Percentiles rank a stretch among this genome's conserved stretches.
Evolutionary conservation across 1,140 invertebrate genomes (phyloP).

Genomic region (Diachasmimorpha longicaudata): DNA sequence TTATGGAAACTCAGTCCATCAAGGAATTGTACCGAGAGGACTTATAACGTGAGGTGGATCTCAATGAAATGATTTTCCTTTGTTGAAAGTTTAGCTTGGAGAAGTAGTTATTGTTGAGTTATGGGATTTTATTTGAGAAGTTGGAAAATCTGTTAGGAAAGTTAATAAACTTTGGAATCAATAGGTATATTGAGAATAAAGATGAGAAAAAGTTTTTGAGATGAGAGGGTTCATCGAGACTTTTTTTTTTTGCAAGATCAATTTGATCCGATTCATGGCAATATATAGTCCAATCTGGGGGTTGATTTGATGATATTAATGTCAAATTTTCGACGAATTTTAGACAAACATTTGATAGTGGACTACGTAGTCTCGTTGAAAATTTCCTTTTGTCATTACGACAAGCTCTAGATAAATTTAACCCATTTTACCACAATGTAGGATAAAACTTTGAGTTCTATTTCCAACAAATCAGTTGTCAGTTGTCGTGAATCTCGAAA

Average conservation of each 20-base stretch:
- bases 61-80: background rate
- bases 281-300: background rate
- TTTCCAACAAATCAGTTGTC: too few species aligned
- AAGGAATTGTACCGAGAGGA: conserved; percentile 9
- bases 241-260: background rate
- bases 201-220: background rate
- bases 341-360: too few species aligned
- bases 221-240: background rate
- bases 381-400: too few species aligned
- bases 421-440: too few species aligned
- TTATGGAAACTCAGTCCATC: conserved; percentile 13
- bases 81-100: background rate
- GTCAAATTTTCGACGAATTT: background rate
- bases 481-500: too few species aligned
- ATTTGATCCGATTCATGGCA: background rate
- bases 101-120: background rate
- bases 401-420: too few species aligned
- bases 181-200: background rate
- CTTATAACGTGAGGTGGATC: background rate
- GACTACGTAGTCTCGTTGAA: too few species aligned
- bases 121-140: background rate
- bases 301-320: background rate
- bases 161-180: background rate
- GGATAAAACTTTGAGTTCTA: too few species aligned
- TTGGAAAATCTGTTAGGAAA: background rate